These are phyloP conservation scores for Anthoscopus minutus DNA, from an alignment of 2,113 vertebrate genomes.

Conservation along the genomic window DNA sequence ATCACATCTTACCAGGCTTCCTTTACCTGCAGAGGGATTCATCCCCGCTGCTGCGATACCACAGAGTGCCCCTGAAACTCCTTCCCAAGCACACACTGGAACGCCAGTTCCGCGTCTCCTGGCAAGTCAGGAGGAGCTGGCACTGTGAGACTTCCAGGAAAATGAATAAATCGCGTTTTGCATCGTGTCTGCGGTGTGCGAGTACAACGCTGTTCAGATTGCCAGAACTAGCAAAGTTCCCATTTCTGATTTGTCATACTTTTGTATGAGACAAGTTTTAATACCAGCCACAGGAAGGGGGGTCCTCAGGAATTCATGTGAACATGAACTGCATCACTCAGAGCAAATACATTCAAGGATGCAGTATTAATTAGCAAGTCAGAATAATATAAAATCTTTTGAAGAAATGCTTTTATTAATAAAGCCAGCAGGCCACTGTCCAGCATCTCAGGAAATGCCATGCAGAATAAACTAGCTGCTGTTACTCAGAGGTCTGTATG, in stretches of 20 bases:
- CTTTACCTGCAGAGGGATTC: too few relatives aligned
- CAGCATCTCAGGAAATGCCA: not conserved
- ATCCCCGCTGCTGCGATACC: rapidly evolving
- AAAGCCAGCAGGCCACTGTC: not conserved
- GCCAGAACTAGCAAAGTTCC: not conserved
- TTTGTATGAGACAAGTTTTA: not conserved
- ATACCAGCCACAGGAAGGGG: not conserved
- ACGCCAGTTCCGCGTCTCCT: rapidly evolving
- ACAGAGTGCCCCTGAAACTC: not conserved
- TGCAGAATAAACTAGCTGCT: not conserved
- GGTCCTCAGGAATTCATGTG: rapidly evolving
- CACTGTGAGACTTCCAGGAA: not conserved
- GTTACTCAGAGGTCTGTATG: not conserved
- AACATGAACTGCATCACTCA: rapidly evolving
- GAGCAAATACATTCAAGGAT: not conserved
- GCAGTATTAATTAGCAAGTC: not conserved
- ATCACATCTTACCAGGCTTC: rapidly evolving
- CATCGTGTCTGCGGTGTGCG: rapidly evolving
- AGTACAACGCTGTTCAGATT: not conserved
- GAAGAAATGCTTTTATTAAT: not conserved
- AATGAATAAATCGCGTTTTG: rapidly evolving
- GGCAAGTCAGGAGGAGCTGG: not conserved
- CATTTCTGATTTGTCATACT: not conserved
- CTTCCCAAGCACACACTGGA: rapidly evolving
- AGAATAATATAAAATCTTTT: not conserved